Percentiles rank a stretch among this genome's conserved stretches.
Evolutionary conservation across 2,888 invertebrate species (phyloP).

Genomic region (Dasypogon diadema): DNA sequence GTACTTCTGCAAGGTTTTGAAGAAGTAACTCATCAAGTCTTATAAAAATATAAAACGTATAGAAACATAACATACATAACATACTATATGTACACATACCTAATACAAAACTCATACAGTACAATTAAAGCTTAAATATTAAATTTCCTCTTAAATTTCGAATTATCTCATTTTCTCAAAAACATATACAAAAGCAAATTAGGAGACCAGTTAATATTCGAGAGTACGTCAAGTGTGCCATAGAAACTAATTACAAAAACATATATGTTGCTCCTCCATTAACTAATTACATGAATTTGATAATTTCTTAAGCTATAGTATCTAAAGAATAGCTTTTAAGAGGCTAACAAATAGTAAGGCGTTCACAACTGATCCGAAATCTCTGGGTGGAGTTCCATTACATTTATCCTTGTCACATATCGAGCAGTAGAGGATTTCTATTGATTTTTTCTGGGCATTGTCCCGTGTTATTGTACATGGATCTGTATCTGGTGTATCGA

Average conservation of each 20-base stretch:
- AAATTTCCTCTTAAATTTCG: neutral
- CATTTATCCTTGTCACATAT: conserved; percentile 64
- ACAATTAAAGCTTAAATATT: too few relatives aligned
- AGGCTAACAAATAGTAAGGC: conserved; percentile 25
- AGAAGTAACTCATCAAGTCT: too few relatives aligned
- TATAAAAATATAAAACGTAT: too few relatives aligned
- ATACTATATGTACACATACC: too few relatives aligned
- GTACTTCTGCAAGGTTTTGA: too few relatives aligned
- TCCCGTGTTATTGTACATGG: conserved; percentile 64
- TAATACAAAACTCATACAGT: too few relatives aligned
- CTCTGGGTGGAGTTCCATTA: conserved; percentile 61
- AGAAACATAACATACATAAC: too few relatives aligned
- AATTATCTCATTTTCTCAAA: neutral
- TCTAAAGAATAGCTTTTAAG: conserved; percentile 5
- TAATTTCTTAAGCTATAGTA: neutral
- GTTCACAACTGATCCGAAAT: neutral
- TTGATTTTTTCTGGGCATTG: conserved; percentile 57
- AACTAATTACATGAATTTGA: neutral
- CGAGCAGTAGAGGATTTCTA: conserved; percentile 62
- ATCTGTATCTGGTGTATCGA: conserved; percentile 65
- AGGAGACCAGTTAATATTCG: too few relatives aligned
- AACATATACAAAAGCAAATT: neutral
- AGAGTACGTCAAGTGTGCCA: too few relatives aligned
- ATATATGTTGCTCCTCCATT: neutral
- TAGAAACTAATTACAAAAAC: neutral